Conservation (phyloP, 2,797 vertebrate genomes). For the Coreius guichenoti region DNA sequence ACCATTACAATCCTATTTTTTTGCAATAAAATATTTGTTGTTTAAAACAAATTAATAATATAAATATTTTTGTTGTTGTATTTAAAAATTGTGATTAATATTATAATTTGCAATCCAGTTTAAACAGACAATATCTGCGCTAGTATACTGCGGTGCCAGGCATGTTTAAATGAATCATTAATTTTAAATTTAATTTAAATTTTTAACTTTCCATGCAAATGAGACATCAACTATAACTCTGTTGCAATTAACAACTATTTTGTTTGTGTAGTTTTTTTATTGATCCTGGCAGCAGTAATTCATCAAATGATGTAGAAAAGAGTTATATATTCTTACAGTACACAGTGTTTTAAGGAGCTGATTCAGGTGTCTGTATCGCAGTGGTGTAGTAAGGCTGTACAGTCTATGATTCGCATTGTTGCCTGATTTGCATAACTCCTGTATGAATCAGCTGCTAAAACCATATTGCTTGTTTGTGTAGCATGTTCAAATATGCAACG, state of each 20-base stretch:
- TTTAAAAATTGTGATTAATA: too few relatives aligned
- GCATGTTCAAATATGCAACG: neutral
- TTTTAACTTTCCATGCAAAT: neutral
- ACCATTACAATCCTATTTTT: neutral
- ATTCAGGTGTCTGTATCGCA: neutral
- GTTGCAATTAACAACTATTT: neutral
- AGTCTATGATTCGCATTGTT: neutral
- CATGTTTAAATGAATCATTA: neutral
- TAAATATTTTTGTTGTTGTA: too few relatives aligned
- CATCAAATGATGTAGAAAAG: neutral
- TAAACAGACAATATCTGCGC: neutral
- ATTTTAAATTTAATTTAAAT: too few relatives aligned
- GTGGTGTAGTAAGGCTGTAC: neutral
- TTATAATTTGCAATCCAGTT: neutral
- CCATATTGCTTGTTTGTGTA: neutral
- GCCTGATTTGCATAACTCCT: constrained; percentile 5
- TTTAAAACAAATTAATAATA: neutral
- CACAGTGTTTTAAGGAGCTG: neutral
- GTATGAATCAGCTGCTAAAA: neutral
- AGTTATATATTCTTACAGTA: neutral
- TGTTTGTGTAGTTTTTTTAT: neutral
- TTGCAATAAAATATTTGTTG: neutral
- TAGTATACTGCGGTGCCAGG: neutral
- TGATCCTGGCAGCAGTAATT: neutral
- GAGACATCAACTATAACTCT: neutral